Conservation (phyloP, 2,113 vertebrate genomes). For the Mesembrinibis cayennensis region DNA sequence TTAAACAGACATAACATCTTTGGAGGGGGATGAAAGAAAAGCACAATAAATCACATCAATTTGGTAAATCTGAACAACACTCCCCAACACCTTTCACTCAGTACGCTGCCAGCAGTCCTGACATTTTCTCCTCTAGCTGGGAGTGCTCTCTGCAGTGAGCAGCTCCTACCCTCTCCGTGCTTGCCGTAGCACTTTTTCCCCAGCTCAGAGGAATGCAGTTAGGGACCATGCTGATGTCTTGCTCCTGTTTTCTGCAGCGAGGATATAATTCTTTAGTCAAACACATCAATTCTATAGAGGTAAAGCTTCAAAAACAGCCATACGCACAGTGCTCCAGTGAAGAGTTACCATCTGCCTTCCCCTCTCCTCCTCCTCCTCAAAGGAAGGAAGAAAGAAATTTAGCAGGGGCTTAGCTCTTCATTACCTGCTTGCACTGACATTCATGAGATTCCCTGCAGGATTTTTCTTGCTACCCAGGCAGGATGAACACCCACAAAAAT, state of each 20-base stretch:
- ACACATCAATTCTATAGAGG: conserved; percentile 27
- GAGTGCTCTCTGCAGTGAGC: neutral
- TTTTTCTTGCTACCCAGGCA: conserved; percentile 58
- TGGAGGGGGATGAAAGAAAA: conserved; percentile 4
- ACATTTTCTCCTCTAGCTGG: neutral
- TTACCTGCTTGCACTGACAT: conserved; percentile 63
- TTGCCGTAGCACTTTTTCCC: neutral
- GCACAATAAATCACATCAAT: neutral
- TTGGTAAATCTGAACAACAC: conserved; percentile 1
- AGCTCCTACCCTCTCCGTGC: neutral
- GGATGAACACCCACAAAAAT: conserved; percentile 68
- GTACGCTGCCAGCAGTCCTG: neutral
- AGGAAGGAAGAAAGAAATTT: conserved; percentile 56
- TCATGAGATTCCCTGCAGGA: conserved; percentile 59
- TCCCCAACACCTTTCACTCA: neutral
- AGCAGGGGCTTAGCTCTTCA: conserved; percentile 41
- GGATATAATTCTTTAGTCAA: conserved; percentile 27
- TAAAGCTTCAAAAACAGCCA: conserved; percentile 49
- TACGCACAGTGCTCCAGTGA: neutral
- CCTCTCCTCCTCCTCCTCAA: conserved; percentile 57
- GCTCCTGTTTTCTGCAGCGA: conserved; percentile 45
- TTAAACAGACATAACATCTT: conserved; percentile 3
- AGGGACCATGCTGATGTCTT: conserved; percentile 11
- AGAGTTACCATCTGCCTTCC: conserved; percentile 55
- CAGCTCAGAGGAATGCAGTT: neutral